phyloP scores from a whole-genome alignment of 2,888 invertebrate species.

The Lydus trimaculatus region DNA sequence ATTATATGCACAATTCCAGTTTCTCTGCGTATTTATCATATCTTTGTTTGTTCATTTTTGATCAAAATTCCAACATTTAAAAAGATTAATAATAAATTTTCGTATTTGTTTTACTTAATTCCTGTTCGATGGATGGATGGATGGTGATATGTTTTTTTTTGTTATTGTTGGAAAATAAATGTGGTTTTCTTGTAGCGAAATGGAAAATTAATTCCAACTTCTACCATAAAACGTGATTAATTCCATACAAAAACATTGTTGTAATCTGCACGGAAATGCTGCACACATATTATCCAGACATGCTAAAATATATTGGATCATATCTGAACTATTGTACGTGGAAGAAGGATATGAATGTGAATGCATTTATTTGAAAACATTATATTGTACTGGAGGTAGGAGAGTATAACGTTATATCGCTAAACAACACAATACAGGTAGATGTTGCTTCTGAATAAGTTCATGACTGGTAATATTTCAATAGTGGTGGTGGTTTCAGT shows the following conservation, averaged over 20 bases:
- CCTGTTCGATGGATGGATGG: not conserved
- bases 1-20: constrained; percentile 44
- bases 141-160: too few relatives aligned
- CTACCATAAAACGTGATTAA: constrained; percentile 8
- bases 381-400: constrained; percentile 14
- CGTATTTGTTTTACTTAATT: not conserved
- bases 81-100: constrained; percentile 8
- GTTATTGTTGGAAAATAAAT: not conserved
- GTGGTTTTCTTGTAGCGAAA: not conserved
- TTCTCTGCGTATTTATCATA: constrained; percentile 29
- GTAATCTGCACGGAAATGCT: constrained; percentile 4
- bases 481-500: constrained; percentile 8
- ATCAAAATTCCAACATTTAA: constrained; percentile 8
- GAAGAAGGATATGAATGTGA: constrained; percentile 18
- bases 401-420: not conserved
- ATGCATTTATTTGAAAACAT: constrained; percentile 23
- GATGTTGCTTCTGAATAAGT: constrained; percentile 32
- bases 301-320: constrained; percentile 25
- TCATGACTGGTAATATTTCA: constrained; percentile 39
- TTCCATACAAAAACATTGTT: constrained; percentile 7
- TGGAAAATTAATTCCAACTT: constrained; percentile 2
- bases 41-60: constrained; percentile 13
- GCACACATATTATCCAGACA: not conserved
- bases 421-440: constrained; percentile 16
- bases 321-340: constrained; percentile 28